Conservation (phyloP, 2,113 vertebrate genomes). For the Patagioenas fasciata region DNA sequence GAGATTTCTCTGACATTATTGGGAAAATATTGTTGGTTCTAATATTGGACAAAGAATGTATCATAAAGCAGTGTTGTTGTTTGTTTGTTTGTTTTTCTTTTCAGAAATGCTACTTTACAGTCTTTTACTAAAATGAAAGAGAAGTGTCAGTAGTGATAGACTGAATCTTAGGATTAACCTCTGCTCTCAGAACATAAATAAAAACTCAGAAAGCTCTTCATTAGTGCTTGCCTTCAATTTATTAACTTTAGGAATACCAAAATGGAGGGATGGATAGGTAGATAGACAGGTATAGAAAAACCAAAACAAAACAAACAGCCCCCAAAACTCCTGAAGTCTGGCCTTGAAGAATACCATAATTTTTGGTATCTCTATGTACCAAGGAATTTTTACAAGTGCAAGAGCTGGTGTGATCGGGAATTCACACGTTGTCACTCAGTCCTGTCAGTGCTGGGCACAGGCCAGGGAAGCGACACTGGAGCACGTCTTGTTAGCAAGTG, state of each 20-base stretch:
- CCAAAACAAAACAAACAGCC: background rate
- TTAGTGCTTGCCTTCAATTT: background rate
- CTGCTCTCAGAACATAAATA: background rate
- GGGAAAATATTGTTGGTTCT: background rate
- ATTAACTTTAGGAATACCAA: background rate
- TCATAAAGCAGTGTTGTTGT: background rate
- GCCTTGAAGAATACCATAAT: background rate
- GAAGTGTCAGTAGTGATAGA: background rate
- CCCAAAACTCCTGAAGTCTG: rapidly evolving
- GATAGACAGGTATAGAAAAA: background rate
- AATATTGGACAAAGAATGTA: background rate
- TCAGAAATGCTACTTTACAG: background rate
- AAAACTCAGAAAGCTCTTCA: background rate
- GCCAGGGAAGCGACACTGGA: rapidly evolving
- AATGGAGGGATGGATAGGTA: background rate
- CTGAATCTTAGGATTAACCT: background rate
- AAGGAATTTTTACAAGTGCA: background rate
- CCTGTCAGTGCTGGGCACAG: rapidly evolving
- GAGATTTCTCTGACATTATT: background rate
- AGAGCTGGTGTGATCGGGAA: background rate
- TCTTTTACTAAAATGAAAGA: background rate
- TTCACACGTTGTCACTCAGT: rapidly evolving
- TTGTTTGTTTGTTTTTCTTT: background rate
- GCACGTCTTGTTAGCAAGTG: background rate
- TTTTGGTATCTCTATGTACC: background rate